Evolutionary conservation across 64 coral and sea anemone species (phyloP), one percentile per base, ranked within the genome.

Genomic region (Actinia tenebrosa): DNA sequence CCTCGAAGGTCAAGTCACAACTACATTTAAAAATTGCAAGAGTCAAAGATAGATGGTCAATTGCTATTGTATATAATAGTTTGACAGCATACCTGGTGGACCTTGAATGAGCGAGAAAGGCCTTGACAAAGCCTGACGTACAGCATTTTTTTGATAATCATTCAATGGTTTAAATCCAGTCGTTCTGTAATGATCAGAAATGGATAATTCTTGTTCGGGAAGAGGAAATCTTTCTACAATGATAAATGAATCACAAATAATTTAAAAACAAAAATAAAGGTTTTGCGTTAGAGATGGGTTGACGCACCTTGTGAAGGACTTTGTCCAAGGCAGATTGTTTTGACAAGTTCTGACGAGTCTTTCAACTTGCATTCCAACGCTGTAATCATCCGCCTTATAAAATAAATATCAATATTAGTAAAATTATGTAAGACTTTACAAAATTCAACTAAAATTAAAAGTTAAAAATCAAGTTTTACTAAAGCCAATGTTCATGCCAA

Each of bases 61-160:
- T 11, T 11, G 15, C 30, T 58, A 58, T 58, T 14, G 30, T 58
- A 58, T 58, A 10, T n/a, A n/a, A 6, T 58, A 16, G 56, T 16
- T 58, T 58, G 10, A 5, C 56, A 2, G 56, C 56, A 58, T 58
- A 58, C 56, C 56, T 58, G 56, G 56, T 16, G 56, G 95, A 55
- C 95, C 95, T 60, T 98, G 95, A 53, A 98, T 98, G 37, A 98
- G 80, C 0, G 89, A 94, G 23, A 98, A 94, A 71, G 92, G 87
- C 66, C 91, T 89, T 4, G 62, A 78, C 19, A 98, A 87, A 17
- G 95, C 95, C 10, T 87, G 53, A 69, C 46, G 55, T 0, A 98
- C 92, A 45, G 92, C 95, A 27, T 37, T 77, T 42, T 91, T 77
- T 92, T 98, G 95, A 75, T 89, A 94, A 7, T 56, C 4, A 50